A percentile compares a stretch with the other conserved stretches of the same genome.
Evolutionary conservation across 2,888 invertebrate species (phyloP).

Genomic region (Cyclophora albipunctata): DNA sequence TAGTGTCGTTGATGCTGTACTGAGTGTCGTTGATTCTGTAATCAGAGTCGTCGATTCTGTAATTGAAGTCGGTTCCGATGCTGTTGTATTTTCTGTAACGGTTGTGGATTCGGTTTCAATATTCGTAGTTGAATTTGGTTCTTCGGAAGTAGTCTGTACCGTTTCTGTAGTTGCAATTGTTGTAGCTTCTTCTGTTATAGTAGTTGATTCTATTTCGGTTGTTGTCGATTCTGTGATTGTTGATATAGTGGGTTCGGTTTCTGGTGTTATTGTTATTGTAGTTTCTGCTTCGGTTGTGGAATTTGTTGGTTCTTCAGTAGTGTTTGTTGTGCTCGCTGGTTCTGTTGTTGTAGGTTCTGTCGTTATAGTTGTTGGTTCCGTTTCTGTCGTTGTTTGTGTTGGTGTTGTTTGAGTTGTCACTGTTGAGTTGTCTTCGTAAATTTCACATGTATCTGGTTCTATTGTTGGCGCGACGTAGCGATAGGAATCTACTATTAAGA

Average conservation of each 20-base stretch:
- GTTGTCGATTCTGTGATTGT: neutral
- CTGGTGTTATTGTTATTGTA: neutral
- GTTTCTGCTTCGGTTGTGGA: neutral
- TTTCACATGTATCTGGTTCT: neutral
- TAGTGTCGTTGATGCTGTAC: neutral
- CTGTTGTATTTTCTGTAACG: neutral
- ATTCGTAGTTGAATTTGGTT: no score
- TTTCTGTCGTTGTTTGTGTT: neutral
- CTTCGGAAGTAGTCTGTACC: no score
- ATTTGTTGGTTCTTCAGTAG: neutral
- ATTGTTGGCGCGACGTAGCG: neutral
- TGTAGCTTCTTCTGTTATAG: neutral
- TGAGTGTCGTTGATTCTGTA: neutral
- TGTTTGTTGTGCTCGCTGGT: neutral
- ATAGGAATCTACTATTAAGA: no score
- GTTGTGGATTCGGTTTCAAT: neutral
- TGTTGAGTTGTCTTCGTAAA: neutral
- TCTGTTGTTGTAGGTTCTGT: neutral
- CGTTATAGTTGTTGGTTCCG: neutral
- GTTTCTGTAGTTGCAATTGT: neutral
- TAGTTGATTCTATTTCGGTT: neutral
- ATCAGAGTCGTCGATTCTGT: neutral
- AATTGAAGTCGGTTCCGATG: no score
- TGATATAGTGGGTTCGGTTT: slow-evolving; percentile 1
- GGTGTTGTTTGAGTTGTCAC: neutral